These are phyloP conservation scores for Myzus persicae DNA, from an alignment of 1,140 invertebrate genomes.

Conservation along the genomic window DNA sequence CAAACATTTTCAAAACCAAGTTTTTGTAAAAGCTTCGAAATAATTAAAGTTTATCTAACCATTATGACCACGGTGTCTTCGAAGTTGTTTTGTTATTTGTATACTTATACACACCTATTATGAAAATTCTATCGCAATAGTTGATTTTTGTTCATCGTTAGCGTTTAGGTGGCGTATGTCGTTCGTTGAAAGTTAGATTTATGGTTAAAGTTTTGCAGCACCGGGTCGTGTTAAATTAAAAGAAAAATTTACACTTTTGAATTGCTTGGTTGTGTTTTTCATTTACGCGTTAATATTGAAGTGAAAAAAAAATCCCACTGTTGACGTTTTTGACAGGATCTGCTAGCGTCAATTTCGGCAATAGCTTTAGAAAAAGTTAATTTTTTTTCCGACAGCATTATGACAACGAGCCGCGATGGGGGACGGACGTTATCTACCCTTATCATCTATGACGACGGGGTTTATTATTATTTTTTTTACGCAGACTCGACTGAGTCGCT, in stretches of 20 bases:
- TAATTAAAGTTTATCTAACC: background rate
- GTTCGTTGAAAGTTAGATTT: background rate
- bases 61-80: background rate
- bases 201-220: background rate
- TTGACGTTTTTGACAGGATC: slow-evolving; percentile 43
- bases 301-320: background rate
- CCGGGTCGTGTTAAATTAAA: background rate
- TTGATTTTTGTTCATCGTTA: slow-evolving; percentile 2
- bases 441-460: slow-evolving; percentile 8
- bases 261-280: background rate
- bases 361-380: background rate
- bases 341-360: background rate
- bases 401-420: background rate
- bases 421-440: slow-evolving; percentile 35
- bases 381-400: slow-evolving; percentile 22
- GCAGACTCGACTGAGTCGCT: background rate
- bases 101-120: background rate
- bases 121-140: background rate
- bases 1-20: background rate
- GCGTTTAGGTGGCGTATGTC: background rate
- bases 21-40: background rate
- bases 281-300: slow-evolving; percentile 26
- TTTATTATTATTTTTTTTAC: slow-evolving; percentile 30
- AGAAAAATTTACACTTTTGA: background rate
- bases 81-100: background rate